A percentile compares a stretch with the other conserved stretches of the same genome.
These are phyloP conservation scores for Peromyscus aztecus DNA, from an alignment of 2,797 vertebrate genomes.

Conservation along the genomic window DNA sequence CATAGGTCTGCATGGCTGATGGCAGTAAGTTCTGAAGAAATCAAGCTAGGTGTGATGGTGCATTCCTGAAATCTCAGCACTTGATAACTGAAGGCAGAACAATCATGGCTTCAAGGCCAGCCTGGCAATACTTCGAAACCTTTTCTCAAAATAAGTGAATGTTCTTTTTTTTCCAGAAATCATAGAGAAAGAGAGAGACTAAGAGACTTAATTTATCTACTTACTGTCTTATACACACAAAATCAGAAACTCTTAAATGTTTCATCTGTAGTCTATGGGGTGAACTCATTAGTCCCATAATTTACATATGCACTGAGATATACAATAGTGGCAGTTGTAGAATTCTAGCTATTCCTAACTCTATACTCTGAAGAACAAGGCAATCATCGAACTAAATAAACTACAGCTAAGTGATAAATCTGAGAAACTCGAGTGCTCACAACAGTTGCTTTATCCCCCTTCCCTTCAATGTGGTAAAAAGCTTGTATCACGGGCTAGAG, in stretches of 20 bases:
- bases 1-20: not conserved
- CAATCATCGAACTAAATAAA: not conserved
- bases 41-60: not conserved
- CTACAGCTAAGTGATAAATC: not conserved
- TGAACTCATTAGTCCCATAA: not conserved
- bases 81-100: too few species aligned
- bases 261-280: not conserved
- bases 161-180: not conserved
- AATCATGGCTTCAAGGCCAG: not conserved
- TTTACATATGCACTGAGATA: not conserved
- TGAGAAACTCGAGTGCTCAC: not conserved
- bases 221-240: not conserved
- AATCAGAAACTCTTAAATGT: not conserved
- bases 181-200: not conserved
- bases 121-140: not conserved
- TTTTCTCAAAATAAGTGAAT: not conserved
- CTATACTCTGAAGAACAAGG: constrained; percentile 6
- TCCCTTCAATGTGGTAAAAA: not conserved
- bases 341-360: not conserved
- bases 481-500: not conserved
- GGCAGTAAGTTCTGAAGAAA: not conserved
- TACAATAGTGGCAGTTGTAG: not conserved
- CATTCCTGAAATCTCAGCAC: not conserved
- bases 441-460: not conserved
- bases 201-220: not conserved